Conservation (phyloP, 2,888 invertebrate genomes). For the Hymenopus coronatus region DNA sequence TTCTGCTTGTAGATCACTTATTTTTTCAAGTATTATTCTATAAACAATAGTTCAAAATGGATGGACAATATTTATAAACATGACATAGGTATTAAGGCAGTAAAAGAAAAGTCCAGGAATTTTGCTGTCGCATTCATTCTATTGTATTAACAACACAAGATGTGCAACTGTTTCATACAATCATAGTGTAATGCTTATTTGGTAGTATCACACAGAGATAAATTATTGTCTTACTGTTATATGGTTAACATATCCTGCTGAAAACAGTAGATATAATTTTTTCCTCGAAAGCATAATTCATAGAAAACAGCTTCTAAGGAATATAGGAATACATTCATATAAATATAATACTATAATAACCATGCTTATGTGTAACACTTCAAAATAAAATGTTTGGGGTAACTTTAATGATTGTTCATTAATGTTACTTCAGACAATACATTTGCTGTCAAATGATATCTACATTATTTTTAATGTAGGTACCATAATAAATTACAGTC, state of each 20-base stretch:
- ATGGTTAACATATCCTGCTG: not conserved
- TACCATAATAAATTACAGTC: not conserved
- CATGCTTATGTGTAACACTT: not conserved
- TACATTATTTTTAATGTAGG: not conserved
- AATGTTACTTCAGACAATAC: not conserved
- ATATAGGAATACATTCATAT: not conserved
- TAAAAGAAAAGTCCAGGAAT: not conserved
- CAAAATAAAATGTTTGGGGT: not conserved
- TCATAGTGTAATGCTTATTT: not conserved
- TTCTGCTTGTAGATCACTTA: too few relatives aligned
- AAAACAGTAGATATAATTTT: not conserved
- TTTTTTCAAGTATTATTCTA: too few relatives aligned
- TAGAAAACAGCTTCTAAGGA: not conserved
- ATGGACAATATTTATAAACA: too few relatives aligned
- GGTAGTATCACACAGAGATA: not conserved
- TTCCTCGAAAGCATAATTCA: not conserved
- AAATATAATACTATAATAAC: not conserved
- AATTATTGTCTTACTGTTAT: not conserved
- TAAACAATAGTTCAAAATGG: too few relatives aligned
- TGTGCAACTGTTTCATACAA: not conserved
- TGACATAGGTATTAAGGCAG: not conserved
- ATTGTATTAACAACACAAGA: not conserved
- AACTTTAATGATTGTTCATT: not conserved
- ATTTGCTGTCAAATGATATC: not conserved
- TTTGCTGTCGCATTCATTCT: not conserved